These are phyloP conservation scores for Myiopsitta monachus DNA, from an alignment of 2,113 vertebrate genomes.

Conservation along the genomic window DNA sequence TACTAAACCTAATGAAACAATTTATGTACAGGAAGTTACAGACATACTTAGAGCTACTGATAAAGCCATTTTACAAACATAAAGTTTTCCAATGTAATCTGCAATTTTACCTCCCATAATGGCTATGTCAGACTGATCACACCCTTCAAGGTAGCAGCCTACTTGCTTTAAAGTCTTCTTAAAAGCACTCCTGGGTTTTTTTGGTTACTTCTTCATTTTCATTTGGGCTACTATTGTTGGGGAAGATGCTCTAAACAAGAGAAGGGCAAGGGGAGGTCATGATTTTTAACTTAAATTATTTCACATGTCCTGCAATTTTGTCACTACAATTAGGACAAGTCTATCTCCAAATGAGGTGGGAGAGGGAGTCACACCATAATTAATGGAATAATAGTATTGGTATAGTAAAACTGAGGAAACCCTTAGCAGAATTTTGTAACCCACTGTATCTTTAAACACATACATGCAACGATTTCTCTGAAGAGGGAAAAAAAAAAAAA, in stretches of 20 bases:
- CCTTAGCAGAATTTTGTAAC: not conserved
- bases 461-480: rapidly evolving
- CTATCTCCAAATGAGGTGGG: not conserved
- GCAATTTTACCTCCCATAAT: not conserved
- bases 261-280: not conserved
- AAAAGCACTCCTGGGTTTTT: not conserved
- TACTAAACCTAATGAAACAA: not conserved
- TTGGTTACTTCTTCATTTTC: not conserved
- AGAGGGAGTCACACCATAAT: not conserved
- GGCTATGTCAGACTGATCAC: not conserved
- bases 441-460: not conserved
- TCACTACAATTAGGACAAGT: not conserved
- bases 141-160: not conserved
- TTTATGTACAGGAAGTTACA: not conserved
- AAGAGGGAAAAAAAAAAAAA: not conserved
- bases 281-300: not conserved
- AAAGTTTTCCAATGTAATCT: not conserved
- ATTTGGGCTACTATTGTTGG: not conserved
- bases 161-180: not conserved
- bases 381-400: not conserved
- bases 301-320: not conserved
- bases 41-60: not conserved
- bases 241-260: not conserved
- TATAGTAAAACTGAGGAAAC: not conserved
- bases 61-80: not conserved